These are phyloP conservation scores for Coleophora deauratella DNA, from an alignment of 2,888 invertebrate species.

Conservation along the genomic window DNA sequence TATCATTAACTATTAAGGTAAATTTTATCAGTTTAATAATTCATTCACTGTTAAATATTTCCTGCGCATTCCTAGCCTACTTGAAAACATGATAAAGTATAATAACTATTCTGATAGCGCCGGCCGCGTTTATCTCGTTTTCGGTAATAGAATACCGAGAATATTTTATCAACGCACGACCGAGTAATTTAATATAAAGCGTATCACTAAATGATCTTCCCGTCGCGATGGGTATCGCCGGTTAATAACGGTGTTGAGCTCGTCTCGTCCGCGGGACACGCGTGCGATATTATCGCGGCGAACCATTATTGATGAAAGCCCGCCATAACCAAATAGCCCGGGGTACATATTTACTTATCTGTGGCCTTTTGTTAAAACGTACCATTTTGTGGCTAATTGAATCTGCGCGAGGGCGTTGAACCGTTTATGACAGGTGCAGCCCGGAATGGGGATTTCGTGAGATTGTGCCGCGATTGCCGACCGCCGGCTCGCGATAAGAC, in stretches of 20 bases:
- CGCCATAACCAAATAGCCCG: conserved; percentile 67
- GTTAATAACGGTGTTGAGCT: conserved; percentile 72
- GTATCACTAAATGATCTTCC: conserved; percentile 72
- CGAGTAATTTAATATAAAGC: conserved; percentile 74
- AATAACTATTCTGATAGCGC: conserved; percentile 51
- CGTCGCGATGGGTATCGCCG: conserved; percentile 61
- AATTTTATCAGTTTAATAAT: too few species aligned
- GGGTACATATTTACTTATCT: conserved; percentile 67
- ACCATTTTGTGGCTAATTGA: conserved; percentile 58
- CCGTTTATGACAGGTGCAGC: conserved; percentile 67
- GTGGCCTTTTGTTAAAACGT: conserved; percentile 44
- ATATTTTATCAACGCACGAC: conserved; percentile 73
- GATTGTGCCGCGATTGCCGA: conserved; percentile 58
- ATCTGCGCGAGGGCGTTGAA: conserved; percentile 43
- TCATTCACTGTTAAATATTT: too few species aligned
- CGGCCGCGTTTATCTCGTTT: conserved; percentile 62
- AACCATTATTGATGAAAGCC: conserved; percentile 69
- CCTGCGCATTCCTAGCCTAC: conserved; percentile 20
- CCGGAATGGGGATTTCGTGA: conserved; percentile 66
- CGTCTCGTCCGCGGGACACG: conserved; percentile 57
- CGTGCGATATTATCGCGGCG: conserved; percentile 65
- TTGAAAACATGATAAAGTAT: conserved; percentile 26
- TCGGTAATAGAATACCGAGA: conserved; percentile 70
- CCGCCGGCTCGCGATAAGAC: conserved; percentile 54
- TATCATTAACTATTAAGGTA: too few species aligned